These are phyloP conservation scores for Montipora foliosa DNA, from an alignment of 64 coral and sea anemone species.

Conservation along the genomic window DNA sequence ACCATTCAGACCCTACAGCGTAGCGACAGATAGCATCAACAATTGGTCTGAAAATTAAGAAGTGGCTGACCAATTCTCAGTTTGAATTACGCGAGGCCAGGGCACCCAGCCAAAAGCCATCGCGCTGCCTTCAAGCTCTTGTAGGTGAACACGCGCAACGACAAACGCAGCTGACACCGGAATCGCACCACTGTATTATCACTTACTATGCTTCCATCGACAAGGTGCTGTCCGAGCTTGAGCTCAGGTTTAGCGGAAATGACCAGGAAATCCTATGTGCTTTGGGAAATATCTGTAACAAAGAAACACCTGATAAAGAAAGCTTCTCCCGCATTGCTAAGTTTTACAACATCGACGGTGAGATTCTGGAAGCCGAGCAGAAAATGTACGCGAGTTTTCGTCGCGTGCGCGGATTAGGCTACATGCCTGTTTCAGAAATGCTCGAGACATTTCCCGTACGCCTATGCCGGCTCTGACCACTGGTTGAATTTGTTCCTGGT, in stretches of 20 bases:
- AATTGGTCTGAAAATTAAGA: too few relatives aligned
- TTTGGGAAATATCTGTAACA: background rate
- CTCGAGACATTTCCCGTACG: background rate
- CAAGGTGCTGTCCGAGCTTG: constrained; percentile 23
- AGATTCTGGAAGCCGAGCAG: constrained; percentile 4
- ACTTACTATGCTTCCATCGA: constrained; percentile 32
- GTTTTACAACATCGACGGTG: background rate
- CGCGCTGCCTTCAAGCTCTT: too few relatives aligned
- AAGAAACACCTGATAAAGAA: background rate
- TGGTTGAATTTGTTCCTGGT: too few relatives aligned
- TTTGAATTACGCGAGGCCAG: too few relatives aligned
- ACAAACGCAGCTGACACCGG: background rate
- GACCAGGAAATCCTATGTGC: too few relatives aligned
- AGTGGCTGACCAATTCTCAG: too few relatives aligned
- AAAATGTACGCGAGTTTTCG: background rate
- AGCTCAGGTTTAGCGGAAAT: background rate
- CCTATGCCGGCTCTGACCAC: too few relatives aligned
- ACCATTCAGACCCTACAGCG: too few relatives aligned
- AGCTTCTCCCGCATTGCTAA: background rate
- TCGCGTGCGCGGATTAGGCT: background rate
- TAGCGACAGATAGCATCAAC: too few relatives aligned
- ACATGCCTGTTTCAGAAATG: constrained; percentile 46
- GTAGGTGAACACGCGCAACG: too few relatives aligned
- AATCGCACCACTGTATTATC: background rate
- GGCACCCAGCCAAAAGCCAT: too few relatives aligned